phyloP scores from a whole-genome alignment of 2,888 invertebrate species.

The Uropetala carovei region DNA sequence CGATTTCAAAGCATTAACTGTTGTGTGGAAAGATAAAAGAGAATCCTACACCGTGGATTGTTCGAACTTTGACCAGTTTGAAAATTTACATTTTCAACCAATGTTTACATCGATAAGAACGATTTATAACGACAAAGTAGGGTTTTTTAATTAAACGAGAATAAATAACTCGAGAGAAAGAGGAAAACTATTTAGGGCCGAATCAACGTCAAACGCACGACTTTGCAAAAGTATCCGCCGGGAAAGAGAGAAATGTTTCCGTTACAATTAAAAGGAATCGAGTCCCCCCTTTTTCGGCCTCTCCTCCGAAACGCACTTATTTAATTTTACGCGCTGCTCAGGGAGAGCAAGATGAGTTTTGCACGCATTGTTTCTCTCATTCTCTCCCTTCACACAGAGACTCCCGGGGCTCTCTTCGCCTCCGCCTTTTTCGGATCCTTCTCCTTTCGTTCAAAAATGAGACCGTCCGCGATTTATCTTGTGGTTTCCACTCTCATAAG shows the following conservation, averaged over 20 bases:
- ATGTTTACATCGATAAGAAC: too few species aligned
- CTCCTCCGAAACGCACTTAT: not conserved
- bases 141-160: too few species aligned
- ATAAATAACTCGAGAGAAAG: not conserved
- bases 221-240: not conserved
- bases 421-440: not conserved
- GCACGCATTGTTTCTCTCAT: not conserved
- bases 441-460: not conserved
- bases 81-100: too few species aligned
- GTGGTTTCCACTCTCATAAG: slow-evolving; percentile 29
- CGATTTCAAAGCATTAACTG: too few species aligned
- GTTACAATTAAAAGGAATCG: not conserved
- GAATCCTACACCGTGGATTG: too few species aligned
- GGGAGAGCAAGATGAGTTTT: not conserved
- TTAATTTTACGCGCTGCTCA: not conserved
- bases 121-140: too few species aligned
- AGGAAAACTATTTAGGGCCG: not conserved
- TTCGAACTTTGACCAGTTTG: too few species aligned
- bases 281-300: not conserved
- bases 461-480: slow-evolving; percentile 15
- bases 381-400: too few species aligned
- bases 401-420: not conserved
- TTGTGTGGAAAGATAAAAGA: too few species aligned
- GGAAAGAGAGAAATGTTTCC: not conserved
- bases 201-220: not conserved